These are phyloP conservation scores for Lepidocyrtinus sp. DNA, from an alignment of 2,888 invertebrate species.

Conservation along the genomic window DNA sequence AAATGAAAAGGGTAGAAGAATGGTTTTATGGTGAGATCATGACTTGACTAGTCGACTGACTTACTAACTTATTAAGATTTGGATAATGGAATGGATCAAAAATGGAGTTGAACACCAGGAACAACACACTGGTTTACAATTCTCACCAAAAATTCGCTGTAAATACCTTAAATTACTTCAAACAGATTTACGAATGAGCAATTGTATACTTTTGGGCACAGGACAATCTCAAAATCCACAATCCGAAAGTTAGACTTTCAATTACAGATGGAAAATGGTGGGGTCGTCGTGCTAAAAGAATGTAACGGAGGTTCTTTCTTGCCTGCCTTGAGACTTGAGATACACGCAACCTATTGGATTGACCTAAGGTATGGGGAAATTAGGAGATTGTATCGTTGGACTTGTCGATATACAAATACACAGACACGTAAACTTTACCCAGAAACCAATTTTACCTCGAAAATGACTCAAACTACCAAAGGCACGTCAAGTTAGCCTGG, in stretches of 20 bases:
- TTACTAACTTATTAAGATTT: not conserved
- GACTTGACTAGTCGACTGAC: not conserved
- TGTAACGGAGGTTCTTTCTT: not conserved
- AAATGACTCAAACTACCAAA: too few species aligned
- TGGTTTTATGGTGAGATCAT: not conserved
- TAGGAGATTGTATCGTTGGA: too few species aligned
- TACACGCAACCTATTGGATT: not conserved
- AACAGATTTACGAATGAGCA: too few species aligned
- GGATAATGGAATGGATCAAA: not conserved
- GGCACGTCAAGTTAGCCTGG: too few species aligned
- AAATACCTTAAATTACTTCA: too few species aligned
- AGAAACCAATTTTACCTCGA: too few species aligned
- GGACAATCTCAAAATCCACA: too few species aligned
- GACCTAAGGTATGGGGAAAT: conserved; percentile 1
- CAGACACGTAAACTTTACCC: too few species aligned
- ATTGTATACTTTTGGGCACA: too few species aligned
- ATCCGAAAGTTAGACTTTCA: conserved; percentile 1
- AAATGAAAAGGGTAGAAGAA: not conserved
- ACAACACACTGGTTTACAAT: too few species aligned
- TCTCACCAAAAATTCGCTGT: too few species aligned
- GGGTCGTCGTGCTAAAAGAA: conserved; percentile 3
- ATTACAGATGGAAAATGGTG: conserved; percentile 1
- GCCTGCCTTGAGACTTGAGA: not conserved
- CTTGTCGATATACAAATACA: too few species aligned
- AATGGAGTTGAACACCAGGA: conserved; percentile 6